Conservation (phyloP, 2,888 invertebrate genomes). For the Scrobipalpa atriplicella region DNA sequence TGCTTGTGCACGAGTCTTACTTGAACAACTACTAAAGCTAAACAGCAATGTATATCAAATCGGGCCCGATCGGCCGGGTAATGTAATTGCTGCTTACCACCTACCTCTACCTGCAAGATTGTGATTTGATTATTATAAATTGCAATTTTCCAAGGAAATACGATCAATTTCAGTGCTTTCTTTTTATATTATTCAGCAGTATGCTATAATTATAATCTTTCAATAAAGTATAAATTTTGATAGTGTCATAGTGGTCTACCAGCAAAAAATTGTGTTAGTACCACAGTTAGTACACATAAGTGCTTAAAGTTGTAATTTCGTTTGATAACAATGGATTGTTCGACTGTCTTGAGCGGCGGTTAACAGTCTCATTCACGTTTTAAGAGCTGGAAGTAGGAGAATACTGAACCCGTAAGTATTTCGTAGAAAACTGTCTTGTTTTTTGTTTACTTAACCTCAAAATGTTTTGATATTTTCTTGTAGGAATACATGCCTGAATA, state of each 20-base stretch:
- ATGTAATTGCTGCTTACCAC: too few species aligned
- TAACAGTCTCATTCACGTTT: background rate
- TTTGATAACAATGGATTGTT: conserved; percentile 14
- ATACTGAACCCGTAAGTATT: background rate
- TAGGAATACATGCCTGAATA: background rate
- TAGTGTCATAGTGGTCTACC: background rate
- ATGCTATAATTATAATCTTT: background rate
- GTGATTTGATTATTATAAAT: background rate
- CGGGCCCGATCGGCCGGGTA: too few species aligned
- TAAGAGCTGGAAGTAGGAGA: background rate
- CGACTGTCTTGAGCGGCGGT: background rate
- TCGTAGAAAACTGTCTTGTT: background rate
- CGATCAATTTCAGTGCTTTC: background rate
- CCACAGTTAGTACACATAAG: background rate
- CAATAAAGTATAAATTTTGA: background rate
- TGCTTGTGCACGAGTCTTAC: too few species aligned
- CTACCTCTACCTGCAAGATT: too few species aligned
- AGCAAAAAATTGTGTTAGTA: background rate
- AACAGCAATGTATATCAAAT: too few species aligned
- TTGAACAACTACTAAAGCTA: too few species aligned
- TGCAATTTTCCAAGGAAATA: conserved; percentile 2
- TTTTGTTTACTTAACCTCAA: conserved; percentile 13
- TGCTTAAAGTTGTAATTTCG: background rate
- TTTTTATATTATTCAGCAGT: background rate
- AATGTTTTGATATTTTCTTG: conserved; percentile 7